phyloP scores from a whole-genome alignment of 35 echinoderm and acorn worm species.

The Apostichopus japonicus region DNA sequence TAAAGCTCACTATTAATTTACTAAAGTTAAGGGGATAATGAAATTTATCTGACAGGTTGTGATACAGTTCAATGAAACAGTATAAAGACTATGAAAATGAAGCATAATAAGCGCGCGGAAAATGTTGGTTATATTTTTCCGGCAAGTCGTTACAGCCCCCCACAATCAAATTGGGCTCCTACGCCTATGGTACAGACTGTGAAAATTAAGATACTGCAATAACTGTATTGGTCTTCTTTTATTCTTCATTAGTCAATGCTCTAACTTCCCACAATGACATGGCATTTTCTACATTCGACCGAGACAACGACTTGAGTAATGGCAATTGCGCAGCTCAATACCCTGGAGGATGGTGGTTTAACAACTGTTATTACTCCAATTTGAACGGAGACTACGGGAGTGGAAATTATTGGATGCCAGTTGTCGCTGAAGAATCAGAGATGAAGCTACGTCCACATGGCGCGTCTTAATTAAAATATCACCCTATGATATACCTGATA shows the following conservation, averaged over 20 bases:
- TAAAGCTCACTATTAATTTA: no score
- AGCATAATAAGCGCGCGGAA: no score
- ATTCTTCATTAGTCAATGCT: background rate
- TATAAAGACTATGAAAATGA: no score
- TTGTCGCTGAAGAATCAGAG: background rate
- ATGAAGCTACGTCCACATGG: constrained; percentile 13
- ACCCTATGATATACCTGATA: no score
- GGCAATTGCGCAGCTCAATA: constrained; percentile 68
- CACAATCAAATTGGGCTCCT: no score
- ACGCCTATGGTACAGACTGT: no score
- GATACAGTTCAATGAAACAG: no score
- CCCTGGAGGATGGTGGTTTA: constrained; percentile 79
- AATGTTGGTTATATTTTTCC: no score
- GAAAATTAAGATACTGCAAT: no score
- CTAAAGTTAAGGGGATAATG: no score
- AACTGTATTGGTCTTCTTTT: background rate
- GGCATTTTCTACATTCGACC: constrained; percentile 2
- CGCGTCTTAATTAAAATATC: background rate
- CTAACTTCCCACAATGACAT: background rate
- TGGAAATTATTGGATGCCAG: constrained; percentile 11
- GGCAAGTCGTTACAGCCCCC: no score
- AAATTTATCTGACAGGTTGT: no score
- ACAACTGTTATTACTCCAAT: constrained; percentile 21
- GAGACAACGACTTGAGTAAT: constrained; percentile 74
- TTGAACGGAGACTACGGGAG: background rate